Evolutionary conservation across 2,113 vertebrate species (phyloP), one percentile per base, ranked within the genome.

Genomic region (Merops nubicus): DNA sequence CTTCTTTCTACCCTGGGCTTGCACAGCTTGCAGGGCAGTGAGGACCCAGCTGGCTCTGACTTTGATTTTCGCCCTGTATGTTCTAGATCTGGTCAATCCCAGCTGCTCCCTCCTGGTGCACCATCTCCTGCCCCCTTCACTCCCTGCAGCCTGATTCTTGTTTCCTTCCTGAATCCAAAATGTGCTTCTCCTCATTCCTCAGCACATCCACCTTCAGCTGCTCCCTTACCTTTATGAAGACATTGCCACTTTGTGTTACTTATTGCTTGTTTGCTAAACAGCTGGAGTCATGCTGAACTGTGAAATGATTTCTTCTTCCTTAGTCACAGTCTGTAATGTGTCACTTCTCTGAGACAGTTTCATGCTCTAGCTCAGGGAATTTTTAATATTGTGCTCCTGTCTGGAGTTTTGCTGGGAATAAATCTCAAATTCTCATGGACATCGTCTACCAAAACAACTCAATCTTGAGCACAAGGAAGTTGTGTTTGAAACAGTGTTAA

Each of bases 391-490:
- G 38, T 65, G n/a, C 48, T 75, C 31, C 18, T 64, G 29, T 28
- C 45, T 91, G 84, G 77, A 91, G 36, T 79, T 89, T 60, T 72
- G 34, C 47, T 78, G 47, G 38, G 82, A 34, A 57, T 40, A 60
- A 28, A 29, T 45, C 33, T 85, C 29, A 2, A 8, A 50, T 59
- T 42, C 12, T 78, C 26, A 3, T 1, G 6, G 51, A n/a, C 14
- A 12, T 36, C 16, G 26, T 36, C 57, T 56, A 18, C 50, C 33
- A 45, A 8, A 72, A 5, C 7, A 31, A 2, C 23, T 15, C 21
- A 42, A n/a, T 12, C 31, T 42, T 45, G 16, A 12, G 21, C 20
- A 22, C 0, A 2, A 69, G 29, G 31, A 43, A 5, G 23, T 7
- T 78, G 25, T 25, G 28, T 36, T 20, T 36, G 53, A 57, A 19